A percentile compares a stretch with the other conserved stretches of the same genome.
Evolutionary conservation across 1,140 invertebrate species (phyloP).

Genomic region (roundworm (Caenorhabditis elegans)): DNA sequence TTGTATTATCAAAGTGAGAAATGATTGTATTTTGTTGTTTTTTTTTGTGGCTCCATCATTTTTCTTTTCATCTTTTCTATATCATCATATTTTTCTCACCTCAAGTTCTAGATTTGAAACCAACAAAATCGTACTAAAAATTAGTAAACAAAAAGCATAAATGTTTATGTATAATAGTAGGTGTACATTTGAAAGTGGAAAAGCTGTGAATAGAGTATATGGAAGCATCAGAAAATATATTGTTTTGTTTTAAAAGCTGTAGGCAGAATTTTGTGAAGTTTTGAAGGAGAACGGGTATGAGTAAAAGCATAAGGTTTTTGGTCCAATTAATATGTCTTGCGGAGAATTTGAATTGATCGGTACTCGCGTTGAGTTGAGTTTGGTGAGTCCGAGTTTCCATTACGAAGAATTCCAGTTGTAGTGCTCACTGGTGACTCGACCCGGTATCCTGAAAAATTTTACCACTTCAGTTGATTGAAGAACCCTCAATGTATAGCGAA

Average conservation of each 20-base stretch:
- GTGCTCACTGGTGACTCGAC: constrained; percentile 43
- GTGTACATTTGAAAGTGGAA: background rate
- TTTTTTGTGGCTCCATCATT: background rate
- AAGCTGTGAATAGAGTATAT: too few species aligned
- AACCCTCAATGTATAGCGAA: too few species aligned
- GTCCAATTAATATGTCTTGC: constrained; percentile 42
- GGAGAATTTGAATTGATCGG: constrained; percentile 47
- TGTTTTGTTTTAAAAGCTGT: constrained; percentile 16
- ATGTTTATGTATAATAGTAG: constrained; percentile 6
- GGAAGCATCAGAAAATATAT: constrained; percentile 6
- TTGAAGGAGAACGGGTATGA: constrained; percentile 19
- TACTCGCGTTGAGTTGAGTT: constrained; percentile 41
- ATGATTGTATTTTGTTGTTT: background rate
- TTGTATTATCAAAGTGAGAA: background rate
- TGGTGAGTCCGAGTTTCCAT: constrained; percentile 30
- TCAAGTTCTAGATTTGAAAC: background rate
- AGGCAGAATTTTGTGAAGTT: constrained; percentile 25
- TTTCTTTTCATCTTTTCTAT: background rate
- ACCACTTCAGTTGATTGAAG: too few species aligned
- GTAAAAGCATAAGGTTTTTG: background rate
- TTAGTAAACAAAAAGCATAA: background rate
- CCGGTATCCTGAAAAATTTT: constrained; percentile 41
- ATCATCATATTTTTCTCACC: too few species aligned
- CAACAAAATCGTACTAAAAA: constrained; percentile 1
- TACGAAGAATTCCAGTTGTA: constrained; percentile 44